Percentiles rank a stretch among this genome's conserved stretches.
Evolutionary conservation across 2,113 vertebrate genomes (phyloP).

Genomic region (Narcine bancroftii): DNA sequence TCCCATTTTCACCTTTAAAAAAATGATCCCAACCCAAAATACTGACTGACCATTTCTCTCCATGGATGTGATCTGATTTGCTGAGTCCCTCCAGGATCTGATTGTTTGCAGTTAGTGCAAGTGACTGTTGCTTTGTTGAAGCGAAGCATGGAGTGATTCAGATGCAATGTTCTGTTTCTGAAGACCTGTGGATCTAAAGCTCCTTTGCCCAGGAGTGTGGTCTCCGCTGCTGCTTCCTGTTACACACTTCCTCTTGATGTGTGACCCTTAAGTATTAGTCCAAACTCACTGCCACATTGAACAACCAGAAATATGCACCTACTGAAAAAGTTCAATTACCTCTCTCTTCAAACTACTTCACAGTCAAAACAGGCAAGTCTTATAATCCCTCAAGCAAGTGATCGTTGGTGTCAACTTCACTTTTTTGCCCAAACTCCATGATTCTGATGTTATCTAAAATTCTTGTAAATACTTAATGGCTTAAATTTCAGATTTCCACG

Average conservation of each 20-base stretch:
- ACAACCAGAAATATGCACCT: not conserved
- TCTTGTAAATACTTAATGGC: no score
- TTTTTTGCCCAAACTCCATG: no score
- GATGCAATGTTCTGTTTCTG: not conserved
- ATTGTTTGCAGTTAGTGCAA: no score
- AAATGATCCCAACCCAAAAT: no score
- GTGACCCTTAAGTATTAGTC: not conserved
- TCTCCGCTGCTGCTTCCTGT: not conserved
- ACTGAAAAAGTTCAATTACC: not conserved
- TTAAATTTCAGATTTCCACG: no score
- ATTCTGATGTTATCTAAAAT: no score
- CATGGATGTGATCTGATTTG: no score
- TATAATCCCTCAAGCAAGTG: no score
- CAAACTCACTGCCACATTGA: not conserved
- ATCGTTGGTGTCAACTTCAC: no score
- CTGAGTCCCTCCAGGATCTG: no score
- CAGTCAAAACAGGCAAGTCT: not conserved
- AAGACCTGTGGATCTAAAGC: not conserved
- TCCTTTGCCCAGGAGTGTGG: not conserved
- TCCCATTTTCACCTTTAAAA: no score
- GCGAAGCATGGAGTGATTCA: not conserved
- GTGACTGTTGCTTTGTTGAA: not conserved
- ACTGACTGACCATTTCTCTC: no score
- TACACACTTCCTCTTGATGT: not conserved
- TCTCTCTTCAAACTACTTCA: not conserved